Conservation (phyloP, 2,888 invertebrate genomes). For the Dascillus cervinus region DNA sequence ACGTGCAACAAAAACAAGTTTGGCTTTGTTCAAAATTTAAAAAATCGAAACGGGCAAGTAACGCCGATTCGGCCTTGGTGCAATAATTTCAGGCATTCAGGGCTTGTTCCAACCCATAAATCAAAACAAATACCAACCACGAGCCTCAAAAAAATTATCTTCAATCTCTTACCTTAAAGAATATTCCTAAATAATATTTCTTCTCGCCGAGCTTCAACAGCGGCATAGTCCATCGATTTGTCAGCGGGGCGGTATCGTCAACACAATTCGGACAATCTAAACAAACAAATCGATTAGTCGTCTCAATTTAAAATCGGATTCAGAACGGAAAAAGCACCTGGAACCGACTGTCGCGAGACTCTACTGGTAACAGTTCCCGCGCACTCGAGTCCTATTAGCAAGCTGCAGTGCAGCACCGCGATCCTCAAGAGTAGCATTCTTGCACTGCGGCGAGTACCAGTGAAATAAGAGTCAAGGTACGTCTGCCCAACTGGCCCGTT, state of each 20-base stretch:
- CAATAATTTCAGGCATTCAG: too few species aligned
- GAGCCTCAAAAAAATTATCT: too few species aligned
- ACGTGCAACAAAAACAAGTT: too few species aligned
- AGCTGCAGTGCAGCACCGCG: conserved; percentile 9
- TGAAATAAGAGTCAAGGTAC: conserved; percentile 13
- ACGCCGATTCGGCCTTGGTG: too few species aligned
- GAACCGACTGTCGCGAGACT: too few species aligned
- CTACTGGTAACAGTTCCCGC: too few species aligned
- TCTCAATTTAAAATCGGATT: conserved; percentile 3
- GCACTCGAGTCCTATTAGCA: conserved; percentile 8
- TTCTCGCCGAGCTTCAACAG: conserved; percentile 81
- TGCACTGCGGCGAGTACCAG: conserved; percentile 9
- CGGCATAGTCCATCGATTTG: conserved; percentile 84
- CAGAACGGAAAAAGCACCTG: conserved; percentile 6
- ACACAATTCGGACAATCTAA: conserved; percentile 78
- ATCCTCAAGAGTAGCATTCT: conserved; percentile 13
- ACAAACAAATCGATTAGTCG: conserved; percentile 9
- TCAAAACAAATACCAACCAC: too few species aligned
- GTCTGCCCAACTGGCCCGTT: conserved; percentile 18
- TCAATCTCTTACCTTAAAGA: conserved; percentile 75
- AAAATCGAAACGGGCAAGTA: too few species aligned
- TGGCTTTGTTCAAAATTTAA: too few species aligned
- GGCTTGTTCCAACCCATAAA: too few species aligned
- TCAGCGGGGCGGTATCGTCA: conserved; percentile 50
- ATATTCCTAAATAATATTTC: conserved; percentile 84